Base-by-base conservation (phyloP, 2,888 invertebrate species). In the Arge pagana region DNA sequence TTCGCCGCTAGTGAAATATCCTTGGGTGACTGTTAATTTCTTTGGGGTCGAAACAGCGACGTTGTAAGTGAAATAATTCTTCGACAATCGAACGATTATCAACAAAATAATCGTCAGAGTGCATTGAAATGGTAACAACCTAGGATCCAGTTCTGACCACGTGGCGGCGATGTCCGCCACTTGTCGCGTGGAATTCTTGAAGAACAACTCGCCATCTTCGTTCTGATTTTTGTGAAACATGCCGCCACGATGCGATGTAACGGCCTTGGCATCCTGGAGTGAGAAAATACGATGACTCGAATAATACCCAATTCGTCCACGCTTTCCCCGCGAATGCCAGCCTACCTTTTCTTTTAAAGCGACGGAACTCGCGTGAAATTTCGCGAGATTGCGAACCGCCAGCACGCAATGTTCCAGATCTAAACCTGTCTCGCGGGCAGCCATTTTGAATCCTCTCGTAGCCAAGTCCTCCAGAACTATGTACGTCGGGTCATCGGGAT, bases 301-400 rank as follows among this genome's bases (percentile, higher is more conserved):
- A n/a, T 7, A 31, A 18, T 30, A 8, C 21, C 4, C 3, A 4
- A 19, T 15, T 10, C 13, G 13, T 13, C 15, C 19, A 33, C 45
- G 6, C 1, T 4, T 26, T 8, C 7, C 1, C 33, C 10, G 19
- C 11, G 7, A 13, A 2, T 16, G 8, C n/a, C 7, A 2, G 5
- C 30, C 10, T 68, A 83, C 83, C 76, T 80, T 80, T 61, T 81
- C 77, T 41, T 74, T 76, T 53, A 82, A 62, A 23, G 81, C 74
- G 54, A 83, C 78, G 1, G 83, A 83, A n/a, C 79, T 77, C 8
- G 82, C 83, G 64, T 84, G 84, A 61, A 82, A 80, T 59, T 74
- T 77, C 2, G 80, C 83, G 63, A 84, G 64, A 64, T 81, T 81
- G 50, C 72, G 71, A 1, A 83, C 60, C 6, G 82, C 79, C 26